Conservation (phyloP, 2,797 vertebrate species). For the Syncerus caffer region DNA sequence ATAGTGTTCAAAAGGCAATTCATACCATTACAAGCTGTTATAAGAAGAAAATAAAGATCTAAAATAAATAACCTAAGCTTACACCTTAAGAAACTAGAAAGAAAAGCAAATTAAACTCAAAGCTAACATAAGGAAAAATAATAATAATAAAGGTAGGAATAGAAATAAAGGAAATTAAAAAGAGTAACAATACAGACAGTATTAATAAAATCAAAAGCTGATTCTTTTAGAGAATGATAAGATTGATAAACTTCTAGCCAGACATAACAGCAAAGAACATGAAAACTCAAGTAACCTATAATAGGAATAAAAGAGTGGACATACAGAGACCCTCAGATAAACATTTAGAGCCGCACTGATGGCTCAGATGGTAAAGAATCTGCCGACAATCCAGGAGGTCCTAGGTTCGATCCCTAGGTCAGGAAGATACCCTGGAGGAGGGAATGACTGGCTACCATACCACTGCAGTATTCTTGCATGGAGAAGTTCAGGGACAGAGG, state of each 20-base stretch:
- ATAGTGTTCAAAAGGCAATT: not conserved
- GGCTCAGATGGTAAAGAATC: not conserved
- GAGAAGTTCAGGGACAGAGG: not conserved
- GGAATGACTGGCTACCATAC: not conserved
- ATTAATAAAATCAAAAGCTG: not conserved
- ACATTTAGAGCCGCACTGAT: not conserved
- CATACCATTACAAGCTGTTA: not conserved
- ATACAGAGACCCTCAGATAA: not conserved
- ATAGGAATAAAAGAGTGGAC: not conserved
- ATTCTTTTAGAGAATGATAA: not conserved
- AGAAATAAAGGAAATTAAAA: not conserved
- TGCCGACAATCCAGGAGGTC: not conserved
- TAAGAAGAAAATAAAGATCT: not conserved
- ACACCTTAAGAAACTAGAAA: not conserved
- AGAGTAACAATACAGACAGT: not conserved
- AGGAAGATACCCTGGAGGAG: not conserved
- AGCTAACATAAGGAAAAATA: not conserved
- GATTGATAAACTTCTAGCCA: not conserved
- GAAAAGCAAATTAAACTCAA: not conserved
- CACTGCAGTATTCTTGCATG: not conserved
- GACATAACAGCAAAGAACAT: not conserved
- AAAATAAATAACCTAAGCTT: not conserved
- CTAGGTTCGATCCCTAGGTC: not conserved
- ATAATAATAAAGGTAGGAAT: not conserved
- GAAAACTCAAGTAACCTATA: not conserved